Evolutionary conservation across 2,888 invertebrate species (phyloP), one percentile per base, ranked within the genome.

Genomic region (Platerodrilus igneus): DNA sequence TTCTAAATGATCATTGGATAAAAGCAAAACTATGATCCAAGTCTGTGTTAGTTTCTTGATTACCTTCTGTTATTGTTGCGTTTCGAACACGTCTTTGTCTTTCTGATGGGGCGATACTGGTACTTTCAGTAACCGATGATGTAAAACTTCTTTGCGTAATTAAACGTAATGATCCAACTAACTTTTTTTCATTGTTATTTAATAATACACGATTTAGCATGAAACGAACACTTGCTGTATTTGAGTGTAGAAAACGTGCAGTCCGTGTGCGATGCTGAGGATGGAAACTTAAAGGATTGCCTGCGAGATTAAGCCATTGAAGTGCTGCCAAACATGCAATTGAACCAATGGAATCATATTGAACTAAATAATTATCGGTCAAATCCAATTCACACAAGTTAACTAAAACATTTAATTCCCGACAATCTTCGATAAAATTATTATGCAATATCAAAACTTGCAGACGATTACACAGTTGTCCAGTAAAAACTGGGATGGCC

Each of bases 241-340:
- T 74, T 40, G 71, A 70, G 57, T 79, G 76, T 27, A 81, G 63
- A 62, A 75, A 75, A 50, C 71, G 70, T 2, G 74, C 69, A 1
- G 76, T 70, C 1, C 70, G 62, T 37, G 66, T 52, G 20, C 81
- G 70, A 59, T 83, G 80, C 23, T 74, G 71, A 1, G 75, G 73
- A 63, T 79, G 76, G 59, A 73, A 79, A 35, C 73, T 70, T 10
- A 83, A 54, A 1, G 83, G 81, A 68, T 83, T 81, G 4, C 76
- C 77, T 47, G 69, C 70, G 8, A 82, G 63, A 51, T 73, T 75
- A 11, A 82, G 55, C 61, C 71, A 73, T 33, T 73, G 65, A 2
- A 81, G 62, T 1, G 73, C 68, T 2, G 73, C 63, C 47, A 81
- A 66, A 25, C 71, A 69, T 31, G 74, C 71, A 7, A 82, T 52